Conservation (phyloP, 1,140 invertebrate species). For the Panagrolaimus sp. region DNA sequence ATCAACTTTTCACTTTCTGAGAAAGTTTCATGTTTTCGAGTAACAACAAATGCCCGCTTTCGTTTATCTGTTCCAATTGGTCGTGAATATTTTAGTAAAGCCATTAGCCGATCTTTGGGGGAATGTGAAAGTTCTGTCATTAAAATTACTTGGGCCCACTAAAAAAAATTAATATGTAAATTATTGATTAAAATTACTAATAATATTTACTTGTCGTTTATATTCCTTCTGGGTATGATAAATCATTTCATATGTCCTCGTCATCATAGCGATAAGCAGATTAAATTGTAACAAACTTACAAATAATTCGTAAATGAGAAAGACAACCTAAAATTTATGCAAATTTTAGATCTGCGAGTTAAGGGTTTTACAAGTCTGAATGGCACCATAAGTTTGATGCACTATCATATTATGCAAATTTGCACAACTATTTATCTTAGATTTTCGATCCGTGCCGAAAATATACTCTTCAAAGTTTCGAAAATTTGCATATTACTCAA, state of each 20-base stretch:
- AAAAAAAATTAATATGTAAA: constrained; percentile 50
- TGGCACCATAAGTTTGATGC: too few species aligned
- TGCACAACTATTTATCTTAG: too few species aligned
- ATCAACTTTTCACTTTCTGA: constrained; percentile 37
- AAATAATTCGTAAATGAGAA: constrained; percentile 90
- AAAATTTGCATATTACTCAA: too few species aligned
- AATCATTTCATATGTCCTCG: constrained; percentile 91
- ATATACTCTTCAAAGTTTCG: too few species aligned
- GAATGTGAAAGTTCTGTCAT: constrained; percentile 90
- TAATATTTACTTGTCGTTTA: constrained; percentile 78
- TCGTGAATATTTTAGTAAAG: constrained; percentile 85
- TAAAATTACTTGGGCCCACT: constrained; percentile 94
- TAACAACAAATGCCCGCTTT: constrained; percentile 75
- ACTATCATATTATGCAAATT: too few species aligned
- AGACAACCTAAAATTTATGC: constrained; percentile 72
- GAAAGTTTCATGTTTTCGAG: constrained; percentile 37
- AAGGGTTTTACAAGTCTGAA: too few species aligned
- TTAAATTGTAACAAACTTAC: constrained; percentile 90
- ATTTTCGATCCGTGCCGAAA: too few species aligned
- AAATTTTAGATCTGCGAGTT: too few species aligned
- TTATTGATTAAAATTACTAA: background rate
- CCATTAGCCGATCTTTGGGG: constrained; percentile 74
- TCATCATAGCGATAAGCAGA: constrained; percentile 99
- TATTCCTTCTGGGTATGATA: constrained; percentile 93
- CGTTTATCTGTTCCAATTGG: constrained; percentile 78